phyloP scores from a whole-genome alignment of 2,113 vertebrate genomes.

The Mirounga angustirostris region DNA sequence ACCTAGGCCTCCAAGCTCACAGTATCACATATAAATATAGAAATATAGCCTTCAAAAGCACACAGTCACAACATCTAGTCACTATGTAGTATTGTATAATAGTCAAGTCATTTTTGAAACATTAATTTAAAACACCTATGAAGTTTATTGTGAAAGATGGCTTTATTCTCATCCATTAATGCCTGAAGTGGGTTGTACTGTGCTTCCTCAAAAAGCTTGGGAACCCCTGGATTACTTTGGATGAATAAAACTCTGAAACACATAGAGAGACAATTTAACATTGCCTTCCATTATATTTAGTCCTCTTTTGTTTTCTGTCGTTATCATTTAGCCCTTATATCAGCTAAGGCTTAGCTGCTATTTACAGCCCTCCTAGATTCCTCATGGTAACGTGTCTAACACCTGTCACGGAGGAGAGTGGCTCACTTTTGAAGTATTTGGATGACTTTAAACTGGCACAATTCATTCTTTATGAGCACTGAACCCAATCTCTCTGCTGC shows the following conservation, averaged over 20 bases:
- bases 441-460: constrained; percentile 33
- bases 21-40: not conserved
- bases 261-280: not conserved
- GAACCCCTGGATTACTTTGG: not conserved
- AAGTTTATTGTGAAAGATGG: constrained; percentile 41
- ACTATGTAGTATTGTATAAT: constrained; percentile 32
- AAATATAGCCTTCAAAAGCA: constrained; percentile 50
- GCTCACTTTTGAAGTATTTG: constrained; percentile 30
- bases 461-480: constrained; percentile 23
- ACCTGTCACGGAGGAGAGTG: constrained; percentile 15
- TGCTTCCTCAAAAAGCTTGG: not conserved
- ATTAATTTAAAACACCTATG: constrained; percentile 42
- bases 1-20: not conserved
- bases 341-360: not conserved
- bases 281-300: constrained; percentile 54
- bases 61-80: constrained; percentile 15
- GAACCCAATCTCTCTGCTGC: not conserved
- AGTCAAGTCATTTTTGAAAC: constrained; percentile 51
- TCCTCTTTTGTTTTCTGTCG: constrained; percentile 55
- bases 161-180: constrained; percentile 44
- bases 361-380: not conserved
- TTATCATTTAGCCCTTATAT: constrained; percentile 56
- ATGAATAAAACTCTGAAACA: constrained; percentile 39
- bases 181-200: not conserved
- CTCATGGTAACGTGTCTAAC: not conserved